Base-by-base conservation (phyloP, 2,888 invertebrate genomes). In the Drosophila cracens region DNA sequence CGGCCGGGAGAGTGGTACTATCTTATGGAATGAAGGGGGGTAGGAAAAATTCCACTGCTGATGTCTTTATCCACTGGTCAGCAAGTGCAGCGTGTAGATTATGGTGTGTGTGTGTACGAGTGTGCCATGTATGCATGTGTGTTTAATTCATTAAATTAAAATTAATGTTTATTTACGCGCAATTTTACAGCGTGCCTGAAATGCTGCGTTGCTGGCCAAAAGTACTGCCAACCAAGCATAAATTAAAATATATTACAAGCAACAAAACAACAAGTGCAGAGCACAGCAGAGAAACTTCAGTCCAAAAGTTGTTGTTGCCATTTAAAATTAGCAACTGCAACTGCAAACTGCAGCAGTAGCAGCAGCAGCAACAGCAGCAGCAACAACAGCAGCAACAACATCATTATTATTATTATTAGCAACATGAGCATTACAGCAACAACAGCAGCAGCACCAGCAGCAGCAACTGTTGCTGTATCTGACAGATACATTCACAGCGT, bases 131-230 rank as follows among this genome's bases (percentile, higher is more conserved):
- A 7, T 56, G 56, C 8, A 25, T 38, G 40, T 63, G 79, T 78
- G 73, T 85, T 86, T 85, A 82, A 86, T 86, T 86, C 88, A 86
- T 86, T 87, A 89, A 87, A 87, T 88, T 85, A 87, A 89, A 87
- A 86, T 87, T 86, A 87, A 86, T 85, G 88, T 77, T 85, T 76
- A 78, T 87, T 87, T 89, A 89, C 89, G 89, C 85, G 75, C 82
- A 71, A 85, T 85, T 87, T 89, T 89, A 74, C 82, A 82, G 75
- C 75, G 70, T 75, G 83, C 68, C 80, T 69, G 82, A 81, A 82
- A 79, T 82, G 83, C 62, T 67, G 76, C 77, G 76, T 78, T 80
- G 79, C 57, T 75, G 81, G 85, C 85, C 85, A 89, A 85, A 85
- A 87, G 87, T 84, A 76, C 89, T 74, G 89, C 84, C 89, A 89